Base-by-base conservation (phyloP, 2,113 vertebrate species). In the Gobio gobio region DNA sequence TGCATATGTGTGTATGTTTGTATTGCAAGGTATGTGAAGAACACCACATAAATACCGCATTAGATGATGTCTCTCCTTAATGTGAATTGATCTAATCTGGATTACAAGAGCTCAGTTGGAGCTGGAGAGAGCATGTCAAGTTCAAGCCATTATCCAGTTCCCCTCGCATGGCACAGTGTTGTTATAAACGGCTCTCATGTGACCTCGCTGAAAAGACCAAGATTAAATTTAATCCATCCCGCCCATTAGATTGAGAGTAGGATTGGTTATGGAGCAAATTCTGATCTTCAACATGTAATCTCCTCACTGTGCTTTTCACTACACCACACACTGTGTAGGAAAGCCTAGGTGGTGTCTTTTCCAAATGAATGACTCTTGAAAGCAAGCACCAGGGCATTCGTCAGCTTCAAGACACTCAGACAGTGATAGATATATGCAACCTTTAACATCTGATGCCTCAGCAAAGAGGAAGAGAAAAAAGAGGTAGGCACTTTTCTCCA, bases 381-480 rank as follows among this genome's bases (percentile, higher is more conserved):
- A 54, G 49, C 49, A 14, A 74, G 22, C 8, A 56, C 26, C 56
- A 18, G 24, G 58, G 59, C 29, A 47, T 81, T 76, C 20, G 33
- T 81, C 58, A 72, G 49, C 68, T 77, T 18, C 26, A 22, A 66
- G 75, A 2, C 51, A 66, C 51, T 26, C 10, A 74, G 83, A 74
- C 79, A 64, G 24, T 83, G 84, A 83, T 73, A 16, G 56, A 83
- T 78, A 83, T 76, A n/a, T 79, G 70, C 74, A 82, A 76, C 68
- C 73, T 83, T 86, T 88, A 54, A 70, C 74, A 81, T 83, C 75
- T 80, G 43, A 36, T 75, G 43, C n/a, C 79, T 70, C 33, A 58
- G 59, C 59, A 79, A 40, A 56, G 29, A 79, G n/a, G 20, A 16
- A 79, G 20, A 56, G 40, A 14, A 73, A 72, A 78, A 61, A 85